phyloP scores from a whole-genome alignment of 2,113 vertebrate species.

The Mirza zaza region DNA sequence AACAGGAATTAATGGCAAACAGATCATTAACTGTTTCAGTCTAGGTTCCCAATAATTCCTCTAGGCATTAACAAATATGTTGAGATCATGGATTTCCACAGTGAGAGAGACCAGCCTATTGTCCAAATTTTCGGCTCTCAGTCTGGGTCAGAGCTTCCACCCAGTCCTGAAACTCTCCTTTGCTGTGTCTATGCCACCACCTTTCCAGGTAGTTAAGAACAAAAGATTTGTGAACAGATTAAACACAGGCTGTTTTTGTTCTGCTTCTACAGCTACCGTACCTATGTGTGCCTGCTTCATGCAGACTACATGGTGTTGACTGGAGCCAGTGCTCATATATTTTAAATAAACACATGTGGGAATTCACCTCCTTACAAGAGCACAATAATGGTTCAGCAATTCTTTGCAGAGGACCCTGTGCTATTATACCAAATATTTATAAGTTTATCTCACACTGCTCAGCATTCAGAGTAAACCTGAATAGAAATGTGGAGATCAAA shows the following conservation, averaged over 20 bases:
- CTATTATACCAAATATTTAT: constrained; percentile 76
- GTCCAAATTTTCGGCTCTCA: neutral
- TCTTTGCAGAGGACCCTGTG: constrained; percentile 68
- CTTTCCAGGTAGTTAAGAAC: constrained; percentile 30
- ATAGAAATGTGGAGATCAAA: constrained; percentile 80
- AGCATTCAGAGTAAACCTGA: constrained; percentile 70
- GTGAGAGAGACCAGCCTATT: neutral
- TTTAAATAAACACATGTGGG: neutral
- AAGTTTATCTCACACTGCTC: constrained; percentile 74
- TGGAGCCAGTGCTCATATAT: neutral
- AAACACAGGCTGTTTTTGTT: constrained; percentile 64
- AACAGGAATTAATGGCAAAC: neutral
- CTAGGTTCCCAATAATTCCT: neutral
- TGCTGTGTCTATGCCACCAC: neutral
- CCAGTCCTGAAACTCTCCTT: neutral
- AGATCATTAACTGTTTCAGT: neutral
- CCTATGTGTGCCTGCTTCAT: rapidly evolving
- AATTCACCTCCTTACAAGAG: constrained; percentile 58
- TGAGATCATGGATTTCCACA: neutral
- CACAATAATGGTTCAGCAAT: constrained; percentile 52
- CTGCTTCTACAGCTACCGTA: neutral
- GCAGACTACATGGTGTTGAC: too few species aligned
- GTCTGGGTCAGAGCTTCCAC: neutral
- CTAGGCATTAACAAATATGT: neutral
- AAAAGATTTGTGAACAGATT: constrained; percentile 46